A percentile compares a stretch with the other conserved stretches of the same genome.
phyloP scores from a whole-genome alignment of 2,797 vertebrate genomes.

The Bovichtus diacanthus region DNA sequence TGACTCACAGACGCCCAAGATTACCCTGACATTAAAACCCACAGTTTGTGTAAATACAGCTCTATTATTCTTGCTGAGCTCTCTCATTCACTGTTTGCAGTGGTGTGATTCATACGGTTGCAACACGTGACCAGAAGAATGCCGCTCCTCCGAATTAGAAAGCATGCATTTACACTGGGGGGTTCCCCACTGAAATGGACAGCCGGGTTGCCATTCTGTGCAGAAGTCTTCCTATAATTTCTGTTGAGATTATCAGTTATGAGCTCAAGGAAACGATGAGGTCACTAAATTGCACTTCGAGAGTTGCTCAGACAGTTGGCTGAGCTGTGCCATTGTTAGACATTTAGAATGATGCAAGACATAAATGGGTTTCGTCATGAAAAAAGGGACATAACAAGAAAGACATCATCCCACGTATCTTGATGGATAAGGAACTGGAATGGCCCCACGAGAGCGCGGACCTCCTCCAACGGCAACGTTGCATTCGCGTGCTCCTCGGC shows the following conservation, averaged over 20 bases:
- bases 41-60: constrained; percentile 70
- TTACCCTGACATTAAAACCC: constrained; percentile 75
- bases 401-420: neutral
- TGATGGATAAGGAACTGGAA: neutral
- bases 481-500: too few species aligned
- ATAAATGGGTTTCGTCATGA: neutral
- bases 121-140: constrained; percentile 46
- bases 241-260: constrained; percentile 6
- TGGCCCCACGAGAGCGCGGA: too few species aligned
- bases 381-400: neutral
- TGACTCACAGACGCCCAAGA: constrained; percentile 75
- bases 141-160: constrained; percentile 27
- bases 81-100: constrained; percentile 71
- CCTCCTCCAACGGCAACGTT: too few species aligned
- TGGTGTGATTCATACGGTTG: constrained; percentile 69
- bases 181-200: constrained; percentile 29
- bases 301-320: neutral
- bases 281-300: neutral
- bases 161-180: constrained; percentile 27
- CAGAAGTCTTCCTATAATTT: constrained; percentile 30
- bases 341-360: neutral
- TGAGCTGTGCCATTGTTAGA: neutral
- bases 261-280: neutral
- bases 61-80: constrained; percentile 64
- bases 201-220: neutral